phyloP scores from a whole-genome alignment of 2,797 vertebrate genomes.

The Pantherophis vulpinus region DNA sequence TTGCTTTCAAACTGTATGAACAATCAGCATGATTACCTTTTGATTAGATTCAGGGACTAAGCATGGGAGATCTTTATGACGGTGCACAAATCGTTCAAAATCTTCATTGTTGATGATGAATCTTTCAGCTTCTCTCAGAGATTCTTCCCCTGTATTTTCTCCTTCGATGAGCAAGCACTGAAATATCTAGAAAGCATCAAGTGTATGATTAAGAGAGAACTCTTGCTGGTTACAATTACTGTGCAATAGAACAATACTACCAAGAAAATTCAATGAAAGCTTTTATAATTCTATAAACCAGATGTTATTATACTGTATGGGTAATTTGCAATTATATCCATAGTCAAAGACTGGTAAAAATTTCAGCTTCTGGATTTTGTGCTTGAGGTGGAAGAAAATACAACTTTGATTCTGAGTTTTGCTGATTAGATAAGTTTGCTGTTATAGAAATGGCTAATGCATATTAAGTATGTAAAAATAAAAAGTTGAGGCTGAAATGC shows the following conservation, averaged over 20 bases:
- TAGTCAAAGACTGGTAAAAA: not conserved
- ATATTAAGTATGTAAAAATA: not conserved
- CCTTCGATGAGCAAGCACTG: slow-evolving; percentile 92
- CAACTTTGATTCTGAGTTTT: not conserved
- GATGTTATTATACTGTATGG: not conserved
- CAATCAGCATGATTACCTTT: slow-evolving; percentile 69
- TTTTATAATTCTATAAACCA: not conserved
- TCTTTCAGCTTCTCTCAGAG: slow-evolving; percentile 84
- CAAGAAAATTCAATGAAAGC: not conserved
- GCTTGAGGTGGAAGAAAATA: not conserved
- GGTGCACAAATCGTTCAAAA: slow-evolving; percentile 83
- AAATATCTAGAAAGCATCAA: slow-evolving; percentile 79
- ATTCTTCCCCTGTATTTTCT: slow-evolving; percentile 85
- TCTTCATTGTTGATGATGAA: slow-evolving; percentile 83
- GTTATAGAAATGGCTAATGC: not conserved
- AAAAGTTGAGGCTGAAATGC: not conserved
- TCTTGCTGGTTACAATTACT: not conserved
- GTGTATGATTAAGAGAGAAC: not conserved
- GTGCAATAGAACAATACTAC: not conserved
- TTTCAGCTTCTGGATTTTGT: not conserved
- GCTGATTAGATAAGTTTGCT: not conserved
- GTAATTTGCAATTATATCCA: not conserved
- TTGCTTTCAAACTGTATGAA: not conserved
- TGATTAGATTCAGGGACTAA: slow-evolving; percentile 93
- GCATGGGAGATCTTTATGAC: slow-evolving; percentile 79